A percentile compares a stretch with the other conserved stretches of the same genome.
Conservation (phyloP, 1,140 invertebrate species). For the Drosophila miranda region DNA sequence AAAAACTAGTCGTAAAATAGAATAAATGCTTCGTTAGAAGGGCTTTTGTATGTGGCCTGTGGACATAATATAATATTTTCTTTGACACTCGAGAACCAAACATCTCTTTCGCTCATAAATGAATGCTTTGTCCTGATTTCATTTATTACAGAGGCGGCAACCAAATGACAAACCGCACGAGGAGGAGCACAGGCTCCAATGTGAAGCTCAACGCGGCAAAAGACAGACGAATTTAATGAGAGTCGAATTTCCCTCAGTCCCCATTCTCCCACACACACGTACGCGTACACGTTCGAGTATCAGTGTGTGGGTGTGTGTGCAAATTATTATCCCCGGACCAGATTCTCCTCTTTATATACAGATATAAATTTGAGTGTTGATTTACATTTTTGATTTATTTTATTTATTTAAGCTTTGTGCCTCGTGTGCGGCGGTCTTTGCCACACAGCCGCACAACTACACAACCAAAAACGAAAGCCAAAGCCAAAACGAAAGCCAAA, state of each 20-base stretch:
- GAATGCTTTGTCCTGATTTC: constrained; percentile 70
- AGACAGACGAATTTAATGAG: constrained; percentile 67
- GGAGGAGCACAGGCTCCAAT: constrained; percentile 17
- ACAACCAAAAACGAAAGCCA: constrained; percentile 9
- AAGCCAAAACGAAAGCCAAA: constrained; percentile 22
- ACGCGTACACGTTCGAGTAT: too few relatives aligned
- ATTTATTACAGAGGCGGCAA: constrained; percentile 50
- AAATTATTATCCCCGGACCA: constrained; percentile 62
- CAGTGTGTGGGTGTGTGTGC: constrained; percentile 21
- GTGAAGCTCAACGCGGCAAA: constrained; percentile 52
- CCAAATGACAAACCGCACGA: constrained; percentile 64
- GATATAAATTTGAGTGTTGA: constrained; percentile 57
- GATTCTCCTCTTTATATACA: constrained; percentile 6
- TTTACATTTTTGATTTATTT: constrained; percentile 81
- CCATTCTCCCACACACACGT: constrained; percentile 5
- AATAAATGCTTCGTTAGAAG: constrained; percentile 75
- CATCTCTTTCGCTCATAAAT: constrained; percentile 53
- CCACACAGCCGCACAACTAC: constrained; percentile 33
- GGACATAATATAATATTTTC: constrained; percentile 72
- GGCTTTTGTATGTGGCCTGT: constrained; percentile 53
- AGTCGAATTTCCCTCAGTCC: constrained; percentile 8
- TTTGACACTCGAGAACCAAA: constrained; percentile 59
- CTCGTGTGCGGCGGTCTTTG: constrained; percentile 32
- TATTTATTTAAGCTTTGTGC: constrained; percentile 74
- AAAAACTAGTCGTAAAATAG: constrained; percentile 38